phyloP scores from a whole-genome alignment of 1,140 invertebrate species.

The Apolygus lucorum region DNA sequence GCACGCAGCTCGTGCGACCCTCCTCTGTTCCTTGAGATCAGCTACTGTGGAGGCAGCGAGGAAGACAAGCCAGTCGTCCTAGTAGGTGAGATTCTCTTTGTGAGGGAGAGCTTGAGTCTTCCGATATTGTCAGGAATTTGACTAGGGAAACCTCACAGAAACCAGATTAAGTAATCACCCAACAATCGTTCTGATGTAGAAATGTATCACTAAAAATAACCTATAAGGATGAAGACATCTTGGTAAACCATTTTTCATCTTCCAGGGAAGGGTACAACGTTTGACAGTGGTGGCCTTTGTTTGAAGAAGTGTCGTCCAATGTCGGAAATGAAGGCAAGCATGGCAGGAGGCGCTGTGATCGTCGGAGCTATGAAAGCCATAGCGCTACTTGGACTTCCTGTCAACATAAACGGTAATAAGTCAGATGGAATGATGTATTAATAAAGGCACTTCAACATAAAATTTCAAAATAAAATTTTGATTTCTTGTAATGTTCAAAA shows the following conservation, averaged over 20 bases:
- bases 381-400: constrained; percentile 56
- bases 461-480: too few relatives aligned
- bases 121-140: too few relatives aligned
- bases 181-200: too few relatives aligned
- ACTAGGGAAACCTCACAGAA: too few relatives aligned
- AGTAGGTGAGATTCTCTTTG: constrained; percentile 33
- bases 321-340: constrained; percentile 78
- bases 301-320: constrained; percentile 63
- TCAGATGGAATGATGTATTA: too few relatives aligned
- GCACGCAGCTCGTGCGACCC: constrained; percentile 45
- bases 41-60: constrained; percentile 35
- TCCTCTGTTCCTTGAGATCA: constrained; percentile 46
- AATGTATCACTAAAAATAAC: too few relatives aligned
- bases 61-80: constrained; percentile 38
- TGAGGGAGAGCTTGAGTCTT: too few relatives aligned
- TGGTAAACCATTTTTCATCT: not conserved
- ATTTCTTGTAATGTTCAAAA: too few relatives aligned
- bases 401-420: constrained; percentile 64
- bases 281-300: constrained; percentile 80
- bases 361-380: constrained; percentile 59
- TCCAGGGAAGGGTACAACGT: constrained; percentile 71
- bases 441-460: too few relatives aligned
- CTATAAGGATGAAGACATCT: too few relatives aligned
- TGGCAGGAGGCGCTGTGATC: constrained; percentile 78
- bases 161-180: too few relatives aligned